These are phyloP conservation scores for Riptortus pedestris DNA, from an alignment of 1,140 invertebrate genomes.

Conservation along the genomic window DNA sequence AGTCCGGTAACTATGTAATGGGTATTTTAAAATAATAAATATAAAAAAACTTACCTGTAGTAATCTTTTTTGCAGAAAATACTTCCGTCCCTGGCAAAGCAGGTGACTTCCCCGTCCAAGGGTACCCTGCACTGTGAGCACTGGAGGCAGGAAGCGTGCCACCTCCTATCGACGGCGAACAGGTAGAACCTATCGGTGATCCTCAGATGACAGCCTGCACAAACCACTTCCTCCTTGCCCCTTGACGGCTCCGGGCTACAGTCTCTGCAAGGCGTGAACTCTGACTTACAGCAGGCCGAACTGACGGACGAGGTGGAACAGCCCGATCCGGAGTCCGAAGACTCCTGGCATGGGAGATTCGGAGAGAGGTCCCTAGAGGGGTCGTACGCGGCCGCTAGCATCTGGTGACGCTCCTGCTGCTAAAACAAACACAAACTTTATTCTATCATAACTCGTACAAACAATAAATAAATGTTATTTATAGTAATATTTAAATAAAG, in stretches of 20 bases:
- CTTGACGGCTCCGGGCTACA: slow-evolving; percentile 39
- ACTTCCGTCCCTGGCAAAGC: slow-evolving; percentile 84
- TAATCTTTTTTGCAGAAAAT: slow-evolving; percentile 98
- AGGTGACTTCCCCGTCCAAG: slow-evolving; percentile 82
- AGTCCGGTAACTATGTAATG: too few species aligned
- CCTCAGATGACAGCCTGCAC: slow-evolving; percentile 71
- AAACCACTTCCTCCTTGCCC: slow-evolving; percentile 40
- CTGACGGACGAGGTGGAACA: slow-evolving; percentile 35
- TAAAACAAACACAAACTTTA: not conserved
- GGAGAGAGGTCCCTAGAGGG: slow-evolving; percentile 58
- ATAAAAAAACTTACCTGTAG: slow-evolving; percentile 65
- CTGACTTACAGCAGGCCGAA: slow-evolving; percentile 35
- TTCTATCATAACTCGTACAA: not conserved
- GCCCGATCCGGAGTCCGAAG: slow-evolving; percentile 37
- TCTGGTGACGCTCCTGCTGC: slow-evolving; percentile 38
- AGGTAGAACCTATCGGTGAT: slow-evolving; percentile 87
- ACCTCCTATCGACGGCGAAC: slow-evolving; percentile 72
- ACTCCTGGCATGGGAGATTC: slow-evolving; percentile 52
- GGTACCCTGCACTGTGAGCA: slow-evolving; percentile 83
- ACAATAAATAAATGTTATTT: not conserved
- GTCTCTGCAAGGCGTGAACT: slow-evolving; percentile 24
- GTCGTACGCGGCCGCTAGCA: slow-evolving; percentile 50
- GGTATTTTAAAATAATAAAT: too few species aligned
- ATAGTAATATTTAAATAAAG: too few species aligned
- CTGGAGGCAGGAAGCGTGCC: slow-evolving; percentile 84